These are phyloP conservation scores for Villa cingulata DNA, from an alignment of 2,888 invertebrate species.

Conservation along the genomic window DNA sequence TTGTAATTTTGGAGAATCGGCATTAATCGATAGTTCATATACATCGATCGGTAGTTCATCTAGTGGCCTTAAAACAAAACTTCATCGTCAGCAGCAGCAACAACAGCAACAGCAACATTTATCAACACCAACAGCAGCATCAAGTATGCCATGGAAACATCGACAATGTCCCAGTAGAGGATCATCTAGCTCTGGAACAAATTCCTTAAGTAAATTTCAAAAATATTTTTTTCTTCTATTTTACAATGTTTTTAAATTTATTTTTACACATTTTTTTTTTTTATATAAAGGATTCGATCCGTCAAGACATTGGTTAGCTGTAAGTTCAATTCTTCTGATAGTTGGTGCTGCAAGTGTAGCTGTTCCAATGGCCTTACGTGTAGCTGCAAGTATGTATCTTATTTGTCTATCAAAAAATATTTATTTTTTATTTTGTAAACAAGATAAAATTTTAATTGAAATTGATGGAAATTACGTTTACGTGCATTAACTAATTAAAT, in stretches of 20 bases:
- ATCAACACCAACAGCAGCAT: slow-evolving; percentile 1
- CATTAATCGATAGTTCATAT: slow-evolving; percentile 21
- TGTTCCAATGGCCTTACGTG: slow-evolving; percentile 62
- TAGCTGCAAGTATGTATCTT: slow-evolving; percentile 43
- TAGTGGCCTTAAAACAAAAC: slow-evolving; percentile 31
- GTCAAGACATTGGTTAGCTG: slow-evolving; percentile 61
- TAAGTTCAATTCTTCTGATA: slow-evolving; percentile 58
- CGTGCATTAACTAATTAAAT: no score
- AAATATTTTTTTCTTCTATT: no score
- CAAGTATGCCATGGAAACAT: slow-evolving; percentile 34
- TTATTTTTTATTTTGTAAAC: no score
- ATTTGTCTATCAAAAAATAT: no score
- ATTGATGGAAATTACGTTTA: no score
- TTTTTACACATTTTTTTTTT: no score
- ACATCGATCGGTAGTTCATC: slow-evolving; percentile 25
- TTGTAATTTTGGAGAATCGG: slow-evolving; percentile 17
- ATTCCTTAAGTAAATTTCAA: slow-evolving; percentile 31
- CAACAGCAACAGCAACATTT: slow-evolving; percentile 15
- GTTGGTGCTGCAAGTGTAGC: slow-evolving; percentile 70
- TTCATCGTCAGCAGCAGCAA: slow-evolving; percentile 22
- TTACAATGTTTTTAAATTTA: no score
- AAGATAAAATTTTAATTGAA: no score
- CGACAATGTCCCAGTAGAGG: slow-evolving; percentile 35
- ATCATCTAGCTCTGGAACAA: slow-evolving; percentile 35
- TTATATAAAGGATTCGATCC: slow-evolving; percentile 40